Base-by-base conservation (phyloP, 2,888 invertebrate species). In the Drepana falcataria region DNA sequence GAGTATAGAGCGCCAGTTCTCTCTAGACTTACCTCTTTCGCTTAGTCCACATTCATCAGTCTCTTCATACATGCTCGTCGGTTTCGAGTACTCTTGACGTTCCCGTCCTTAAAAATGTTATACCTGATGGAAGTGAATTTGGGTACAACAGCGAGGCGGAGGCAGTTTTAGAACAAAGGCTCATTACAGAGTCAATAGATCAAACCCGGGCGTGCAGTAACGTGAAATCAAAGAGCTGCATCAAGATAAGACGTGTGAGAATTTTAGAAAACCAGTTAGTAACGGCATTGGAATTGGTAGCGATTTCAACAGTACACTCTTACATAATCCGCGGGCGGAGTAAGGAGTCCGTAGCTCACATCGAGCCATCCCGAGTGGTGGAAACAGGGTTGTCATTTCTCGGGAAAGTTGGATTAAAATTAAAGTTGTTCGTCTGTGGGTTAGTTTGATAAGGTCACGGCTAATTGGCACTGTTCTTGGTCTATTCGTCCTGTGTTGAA, bases 201-300 rank as follows among this genome's bases (percentile, higher is more conserved):
- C 54, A 54, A 35, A 52, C 41, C 56, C 49, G 48, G 35, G 48
- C 60, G 58, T 70, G 70, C 66, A 69, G 59, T 60, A 59, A 51
- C 40, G 41, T 51, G 34, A 34, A 41, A 51, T 41, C 33, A 63
- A 63, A 61, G 56, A 53, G 53, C 54, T 65, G 71, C 69, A 71
- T 65, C 66, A 59, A 61, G 61, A 57, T 57, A 59, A 56, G 55
- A 44, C 59, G 63, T 65, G 63, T 68, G 73, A 65, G 74, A 74
- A 73, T 73, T 74, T 51, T 68, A 74, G 67, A 69, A 71, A 74
- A 71, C 71, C 61, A 65, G 71, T 70, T 69, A 55, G 57, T 41
- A 44, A 51, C 21, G 35, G 35, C 35, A 48, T 53, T 9, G 35
- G 40, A 34, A 48, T 47, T 7, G 21, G 35, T 35, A 47, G 47